Base-by-base conservation (phyloP, 2,113 vertebrate species). In the Tetrao urogallus region DNA sequence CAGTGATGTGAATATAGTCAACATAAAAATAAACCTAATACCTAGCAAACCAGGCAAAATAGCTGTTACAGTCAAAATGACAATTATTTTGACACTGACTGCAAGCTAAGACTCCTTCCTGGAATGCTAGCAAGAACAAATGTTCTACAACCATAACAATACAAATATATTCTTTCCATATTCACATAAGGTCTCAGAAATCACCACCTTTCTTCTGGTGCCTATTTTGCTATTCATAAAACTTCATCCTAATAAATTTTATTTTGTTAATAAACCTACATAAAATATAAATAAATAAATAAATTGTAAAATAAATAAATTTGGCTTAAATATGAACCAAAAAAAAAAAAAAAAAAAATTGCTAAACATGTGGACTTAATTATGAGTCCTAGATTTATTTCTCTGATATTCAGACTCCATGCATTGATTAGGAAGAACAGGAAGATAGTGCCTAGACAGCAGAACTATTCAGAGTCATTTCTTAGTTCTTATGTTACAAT, bases 301-400 rank as follows among this genome's bases (percentile, higher is more conserved):
- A 38, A 38, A 38, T 38, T 38, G 38, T 38, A 38, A 38, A 38
- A 38, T 38, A 38, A 38, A 38, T 43, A 38, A 24, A 17, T 21
- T 65, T 25, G 32, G 34, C 38, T 45, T 66, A 36, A 47, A 34
- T 13, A 24, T 5, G 2, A 72, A 83, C 36, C 8, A 81, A 9
- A 78, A 88, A 58, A 9, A 81, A 83, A 78, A 9, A 78, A 86
- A 91, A 74, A 63, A 58, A 9, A 81, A 61, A 91, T 20, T 73
- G 25, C 36, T 60, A 69, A 72, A n/a, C 2, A 36, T 3, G 5
- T 65, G 15, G 40, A 56, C 88, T 56, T 48, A 86, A 86, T 27
- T 54, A 82, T 24, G 34, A 15, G 8, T 66, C 47, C 8, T 6
- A 13, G 58, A 80, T 82, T 65, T 57, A 32, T 5, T 70, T 86